Conservation (phyloP, 64 coral and sea anemone species). For the Astreopora myriophthalma region DNA sequence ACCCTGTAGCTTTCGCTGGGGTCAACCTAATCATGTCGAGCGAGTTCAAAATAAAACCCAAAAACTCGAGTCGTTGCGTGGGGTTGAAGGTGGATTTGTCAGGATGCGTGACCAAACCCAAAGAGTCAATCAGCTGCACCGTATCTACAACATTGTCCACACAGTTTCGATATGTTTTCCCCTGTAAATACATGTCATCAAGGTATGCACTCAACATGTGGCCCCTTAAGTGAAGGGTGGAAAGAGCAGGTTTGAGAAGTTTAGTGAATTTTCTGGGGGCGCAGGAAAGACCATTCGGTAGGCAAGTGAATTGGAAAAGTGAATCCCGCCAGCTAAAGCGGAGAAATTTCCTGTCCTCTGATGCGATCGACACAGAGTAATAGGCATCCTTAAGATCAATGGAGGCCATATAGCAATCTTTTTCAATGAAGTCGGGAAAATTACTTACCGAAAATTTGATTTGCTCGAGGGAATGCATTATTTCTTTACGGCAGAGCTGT, state of each 20-base stretch:
- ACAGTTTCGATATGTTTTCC: constrained; percentile 24
- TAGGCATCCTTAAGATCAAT: constrained; percentile 47
- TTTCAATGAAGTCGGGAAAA: background rate
- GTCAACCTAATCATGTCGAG: constrained; percentile 16
- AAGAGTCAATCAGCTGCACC: background rate
- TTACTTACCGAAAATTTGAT: background rate
- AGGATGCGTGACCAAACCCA: constrained; percentile 14
- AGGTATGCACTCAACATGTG: constrained; percentile 14
- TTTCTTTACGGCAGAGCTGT: background rate
- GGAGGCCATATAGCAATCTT: constrained; percentile 29
- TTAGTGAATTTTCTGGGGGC: constrained; percentile 42
- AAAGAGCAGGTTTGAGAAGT: constrained; percentile 44
- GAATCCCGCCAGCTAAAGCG: background rate
- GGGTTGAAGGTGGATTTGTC: constrained; percentile 26
- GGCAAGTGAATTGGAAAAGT: constrained; percentile 39
- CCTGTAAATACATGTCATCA: constrained; percentile 61
- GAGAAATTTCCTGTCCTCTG: constrained; percentile 20
- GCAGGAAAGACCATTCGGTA: constrained; percentile 35
- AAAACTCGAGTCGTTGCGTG: background rate
- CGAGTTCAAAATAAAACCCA: constrained; percentile 43
- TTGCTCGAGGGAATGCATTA: background rate
- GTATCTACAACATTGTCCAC: constrained; percentile 39
- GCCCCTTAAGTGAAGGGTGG: constrained; percentile 19
- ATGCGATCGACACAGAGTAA: constrained; percentile 5
- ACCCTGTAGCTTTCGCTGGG: background rate